phyloP scores from a whole-genome alignment of 2,888 invertebrate species.

The Torymus tubicola region DNA sequence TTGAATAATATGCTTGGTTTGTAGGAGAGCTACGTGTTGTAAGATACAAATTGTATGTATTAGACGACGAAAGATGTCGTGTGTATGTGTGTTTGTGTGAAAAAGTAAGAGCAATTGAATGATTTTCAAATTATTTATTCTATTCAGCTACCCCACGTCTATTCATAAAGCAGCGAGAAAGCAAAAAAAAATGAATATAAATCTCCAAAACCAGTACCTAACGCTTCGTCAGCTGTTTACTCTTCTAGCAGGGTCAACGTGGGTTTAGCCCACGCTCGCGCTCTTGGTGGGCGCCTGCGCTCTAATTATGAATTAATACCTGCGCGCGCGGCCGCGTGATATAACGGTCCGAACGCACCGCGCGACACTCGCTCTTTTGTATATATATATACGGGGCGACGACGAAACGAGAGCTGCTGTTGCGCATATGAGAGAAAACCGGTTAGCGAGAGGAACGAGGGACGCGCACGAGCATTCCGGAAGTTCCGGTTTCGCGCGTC shows the following conservation, averaged over 20 bases:
- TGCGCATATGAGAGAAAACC: slow-evolving; percentile 5
- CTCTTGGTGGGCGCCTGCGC: slow-evolving; percentile 57
- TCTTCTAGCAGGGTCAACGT: slow-evolving; percentile 5
- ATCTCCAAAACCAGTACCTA: too few species aligned
- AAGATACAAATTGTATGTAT: too few species aligned
- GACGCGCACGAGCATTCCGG: slow-evolving; percentile 42
- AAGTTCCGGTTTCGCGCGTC: slow-evolving; percentile 48
- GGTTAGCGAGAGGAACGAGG: slow-evolving; percentile 22
- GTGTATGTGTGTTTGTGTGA: too few species aligned
- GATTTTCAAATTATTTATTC: too few species aligned
- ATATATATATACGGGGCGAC: not conserved
- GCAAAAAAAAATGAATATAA: too few species aligned
- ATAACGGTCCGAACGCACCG: slow-evolving; percentile 71
- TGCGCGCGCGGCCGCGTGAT: slow-evolving; percentile 53
- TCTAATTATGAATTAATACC: slow-evolving; percentile 76
- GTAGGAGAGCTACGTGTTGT: too few species aligned
- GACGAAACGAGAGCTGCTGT: slow-evolving; percentile 24
- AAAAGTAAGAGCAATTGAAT: too few species aligned
- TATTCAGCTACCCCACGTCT: too few species aligned
- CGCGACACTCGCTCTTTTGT: slow-evolving; percentile 60
- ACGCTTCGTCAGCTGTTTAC: too few species aligned
- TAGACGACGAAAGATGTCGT: too few species aligned
- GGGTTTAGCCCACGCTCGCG: slow-evolving; percentile 23
- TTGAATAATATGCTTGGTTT: too few species aligned
- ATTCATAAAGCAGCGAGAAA: too few species aligned